These are phyloP conservation scores for Trachelipus rathkii DNA, from an alignment of 1,140 invertebrate genomes.

Conservation along the genomic window DNA sequence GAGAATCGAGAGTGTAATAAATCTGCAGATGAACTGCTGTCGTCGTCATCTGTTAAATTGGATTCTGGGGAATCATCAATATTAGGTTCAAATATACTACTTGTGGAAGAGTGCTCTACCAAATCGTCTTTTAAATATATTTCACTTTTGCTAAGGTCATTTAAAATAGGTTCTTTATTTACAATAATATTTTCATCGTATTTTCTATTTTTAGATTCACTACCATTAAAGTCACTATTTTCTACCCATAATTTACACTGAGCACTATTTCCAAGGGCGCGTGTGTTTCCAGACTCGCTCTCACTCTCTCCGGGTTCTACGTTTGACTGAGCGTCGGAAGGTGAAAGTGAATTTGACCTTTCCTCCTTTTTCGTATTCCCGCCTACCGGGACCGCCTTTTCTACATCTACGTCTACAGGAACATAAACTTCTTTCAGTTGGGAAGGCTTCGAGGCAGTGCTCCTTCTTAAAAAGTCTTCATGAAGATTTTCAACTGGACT, in stretches of 20 bases:
- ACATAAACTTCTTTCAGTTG: background rate
- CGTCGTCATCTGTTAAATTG: conserved; percentile 7
- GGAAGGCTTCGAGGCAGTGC: background rate
- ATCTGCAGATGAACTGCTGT: background rate
- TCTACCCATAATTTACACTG: background rate
- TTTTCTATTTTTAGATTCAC: background rate
- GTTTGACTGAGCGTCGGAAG: background rate
- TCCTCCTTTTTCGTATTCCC: background rate
- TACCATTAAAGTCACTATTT: background rate
- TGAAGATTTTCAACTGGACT: conserved; percentile 30
- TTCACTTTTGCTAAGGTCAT: background rate
- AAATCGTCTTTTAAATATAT: background rate
- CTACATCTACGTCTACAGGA: conserved; percentile 3
- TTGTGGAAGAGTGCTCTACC: background rate
- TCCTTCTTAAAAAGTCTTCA: conserved; percentile 16
- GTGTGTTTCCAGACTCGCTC: background rate
- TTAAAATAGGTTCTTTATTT: background rate
- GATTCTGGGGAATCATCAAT: conserved; percentile 22
- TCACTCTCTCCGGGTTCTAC: background rate
- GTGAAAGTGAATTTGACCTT: conserved; percentile 4
- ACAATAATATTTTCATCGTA: background rate
- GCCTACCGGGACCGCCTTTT: background rate
- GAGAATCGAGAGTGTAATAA: conserved; percentile 21
- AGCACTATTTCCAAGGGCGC: background rate
- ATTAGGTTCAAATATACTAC: background rate